A percentile compares a stretch with the other conserved stretches of the same genome.
Evolutionary conservation across 2,888 invertebrate species (phyloP).

Genomic region (Brachypterus glaber): DNA sequence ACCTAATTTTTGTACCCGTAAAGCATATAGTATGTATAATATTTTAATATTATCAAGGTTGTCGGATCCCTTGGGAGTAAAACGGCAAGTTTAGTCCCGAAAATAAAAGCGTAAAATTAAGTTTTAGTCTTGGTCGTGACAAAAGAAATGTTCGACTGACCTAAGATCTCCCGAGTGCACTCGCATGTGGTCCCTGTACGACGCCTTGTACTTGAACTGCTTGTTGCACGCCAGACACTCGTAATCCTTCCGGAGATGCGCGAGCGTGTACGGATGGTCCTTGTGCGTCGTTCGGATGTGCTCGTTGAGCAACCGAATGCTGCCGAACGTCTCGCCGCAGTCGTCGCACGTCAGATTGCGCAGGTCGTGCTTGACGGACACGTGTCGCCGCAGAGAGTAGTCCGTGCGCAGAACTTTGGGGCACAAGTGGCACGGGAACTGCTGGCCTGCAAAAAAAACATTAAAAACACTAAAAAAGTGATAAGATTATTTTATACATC

Average conservation of each 20-base stretch:
- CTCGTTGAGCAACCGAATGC: constrained; percentile 6
- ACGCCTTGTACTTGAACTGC: constrained; percentile 1
- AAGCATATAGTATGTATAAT: no score
- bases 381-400: constrained; percentile 18
- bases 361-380: constrained; percentile 17
- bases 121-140: no score
- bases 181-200: constrained; percentile 1
- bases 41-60: no score
- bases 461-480: no score
- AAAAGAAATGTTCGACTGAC: no score
- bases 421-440: constrained; percentile 17
- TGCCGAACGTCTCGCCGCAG: constrained; percentile 19
- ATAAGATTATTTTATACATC: no score
- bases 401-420: constrained; percentile 17
- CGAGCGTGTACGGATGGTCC: constrained; percentile 2
- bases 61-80: no score
- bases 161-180: constrained; percentile 1
- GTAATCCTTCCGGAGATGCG: neutral
- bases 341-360: constrained; percentile 20
- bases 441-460: no score
- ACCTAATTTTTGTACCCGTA: no score
- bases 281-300: constrained; percentile 1
- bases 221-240: neutral
- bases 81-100: no score
- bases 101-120: no score